phyloP scores from a whole-genome alignment of 2,888 invertebrate species.

The Ferrisia virgata region DNA sequence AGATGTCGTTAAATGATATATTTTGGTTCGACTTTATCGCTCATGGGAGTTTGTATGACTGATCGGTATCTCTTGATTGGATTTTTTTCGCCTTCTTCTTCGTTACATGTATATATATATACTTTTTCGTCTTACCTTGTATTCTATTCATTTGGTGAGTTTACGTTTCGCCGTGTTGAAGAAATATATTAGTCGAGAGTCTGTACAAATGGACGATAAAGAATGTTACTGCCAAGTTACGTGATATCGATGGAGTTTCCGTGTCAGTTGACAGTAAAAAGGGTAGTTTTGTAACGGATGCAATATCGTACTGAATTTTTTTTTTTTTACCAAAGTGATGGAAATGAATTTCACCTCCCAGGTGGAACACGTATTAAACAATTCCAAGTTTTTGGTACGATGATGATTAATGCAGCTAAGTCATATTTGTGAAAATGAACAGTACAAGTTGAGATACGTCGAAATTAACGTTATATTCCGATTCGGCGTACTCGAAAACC shows the following conservation, averaged over 20 bases:
- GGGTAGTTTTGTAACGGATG: not conserved
- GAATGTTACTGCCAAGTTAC: not conserved
- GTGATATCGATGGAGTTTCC: not conserved
- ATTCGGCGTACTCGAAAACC: not conserved
- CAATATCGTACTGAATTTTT: not conserved
- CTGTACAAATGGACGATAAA: not conserved
- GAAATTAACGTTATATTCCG: not conserved
- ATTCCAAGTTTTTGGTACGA: not conserved
- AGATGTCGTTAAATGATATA: not conserved
- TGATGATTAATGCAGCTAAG: not conserved
- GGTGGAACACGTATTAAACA: not conserved
- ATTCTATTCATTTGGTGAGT: not conserved
- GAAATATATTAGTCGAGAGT: not conserved
- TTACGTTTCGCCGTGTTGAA: not conserved
- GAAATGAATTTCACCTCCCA: not conserved
- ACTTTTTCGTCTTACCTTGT: not conserved
- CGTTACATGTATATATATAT: too few relatives aligned
- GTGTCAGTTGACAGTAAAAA: not conserved
- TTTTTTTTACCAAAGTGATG: not conserved
- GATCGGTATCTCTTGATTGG: constrained; percentile 10
- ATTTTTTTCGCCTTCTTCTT: not conserved
- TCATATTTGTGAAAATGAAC: not conserved
- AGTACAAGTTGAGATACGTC: not conserved
- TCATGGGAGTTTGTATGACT: not conserved
- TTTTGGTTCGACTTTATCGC: not conserved